These are phyloP conservation scores for Cheilosia vernalis DNA, from an alignment of 2,888 invertebrate genomes.

Conservation along the genomic window DNA sequence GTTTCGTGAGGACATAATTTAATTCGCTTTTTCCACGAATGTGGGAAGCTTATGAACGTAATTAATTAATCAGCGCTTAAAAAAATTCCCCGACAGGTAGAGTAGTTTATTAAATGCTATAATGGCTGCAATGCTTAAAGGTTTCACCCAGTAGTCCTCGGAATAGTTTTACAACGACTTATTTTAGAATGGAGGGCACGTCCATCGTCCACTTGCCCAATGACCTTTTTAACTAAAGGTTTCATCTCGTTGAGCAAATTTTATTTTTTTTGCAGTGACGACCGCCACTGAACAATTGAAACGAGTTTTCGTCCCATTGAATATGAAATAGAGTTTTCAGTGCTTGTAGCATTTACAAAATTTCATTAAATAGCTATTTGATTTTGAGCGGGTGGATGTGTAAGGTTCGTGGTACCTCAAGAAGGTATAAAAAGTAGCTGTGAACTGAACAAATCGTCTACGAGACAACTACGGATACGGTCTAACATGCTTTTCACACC, in stretches of 20 bases:
- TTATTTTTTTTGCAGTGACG: background rate
- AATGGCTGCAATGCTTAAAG: background rate
- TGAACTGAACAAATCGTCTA: too few relatives aligned
- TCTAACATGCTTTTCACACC: too few relatives aligned
- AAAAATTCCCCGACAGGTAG: slow-evolving; percentile 14
- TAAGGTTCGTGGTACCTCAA: too few relatives aligned
- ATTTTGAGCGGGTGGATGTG: too few relatives aligned
- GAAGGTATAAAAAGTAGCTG: too few relatives aligned
- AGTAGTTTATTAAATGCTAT: background rate
- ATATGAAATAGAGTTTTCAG: too few relatives aligned
- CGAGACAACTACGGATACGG: too few relatives aligned
- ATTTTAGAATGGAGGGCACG: background rate
- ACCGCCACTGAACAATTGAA: too few relatives aligned
- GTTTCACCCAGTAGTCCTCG: background rate
- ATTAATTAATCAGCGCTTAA: slow-evolving; percentile 65
- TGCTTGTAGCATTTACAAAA: too few relatives aligned
- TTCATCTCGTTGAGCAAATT: background rate
- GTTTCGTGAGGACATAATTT: slow-evolving; percentile 31
- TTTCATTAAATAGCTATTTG: too few relatives aligned
- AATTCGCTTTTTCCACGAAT: background rate
- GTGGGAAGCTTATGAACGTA: slow-evolving; percentile 40
- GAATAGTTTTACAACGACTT: background rate
- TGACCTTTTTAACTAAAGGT: slow-evolving; percentile 7
- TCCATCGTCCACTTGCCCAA: background rate
- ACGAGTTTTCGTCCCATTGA: too few relatives aligned